phyloP scores from a whole-genome alignment of 2,888 invertebrate genomes.

The Caenorhabditis auriculariae region DNA sequence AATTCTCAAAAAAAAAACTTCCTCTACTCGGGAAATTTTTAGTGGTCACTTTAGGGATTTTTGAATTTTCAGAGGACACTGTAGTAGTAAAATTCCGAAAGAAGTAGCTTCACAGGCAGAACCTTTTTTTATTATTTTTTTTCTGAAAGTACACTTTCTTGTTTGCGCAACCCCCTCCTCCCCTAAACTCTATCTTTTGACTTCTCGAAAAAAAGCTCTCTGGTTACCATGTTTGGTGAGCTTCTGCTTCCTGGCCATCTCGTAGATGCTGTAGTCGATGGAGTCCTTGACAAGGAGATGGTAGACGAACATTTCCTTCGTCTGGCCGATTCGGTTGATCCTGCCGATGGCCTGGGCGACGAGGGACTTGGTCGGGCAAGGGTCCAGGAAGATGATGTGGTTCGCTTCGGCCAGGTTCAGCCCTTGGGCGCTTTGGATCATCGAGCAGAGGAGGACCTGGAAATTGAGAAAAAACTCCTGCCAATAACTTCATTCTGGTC shows the following conservation, averaged over 20 bases:
- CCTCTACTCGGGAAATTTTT: no score
- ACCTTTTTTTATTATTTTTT: constrained; percentile 1
- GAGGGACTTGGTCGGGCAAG: constrained; percentile 75
- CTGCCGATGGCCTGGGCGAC: constrained; percentile 77
- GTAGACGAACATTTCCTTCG: constrained; percentile 74
- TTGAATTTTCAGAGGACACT: no score
- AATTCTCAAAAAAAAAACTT: no score
- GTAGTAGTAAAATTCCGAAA: neutral
- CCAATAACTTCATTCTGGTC: no score
- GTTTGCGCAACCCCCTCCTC: no score
- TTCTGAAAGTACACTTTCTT: neutral
- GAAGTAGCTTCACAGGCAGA: neutral
- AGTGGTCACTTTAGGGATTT: no score
- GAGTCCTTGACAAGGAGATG: constrained; percentile 74
- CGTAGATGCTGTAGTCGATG: constrained; percentile 69
- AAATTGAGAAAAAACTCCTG: no score
- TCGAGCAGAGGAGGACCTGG: constrained; percentile 72
- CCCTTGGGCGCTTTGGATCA: constrained; percentile 76
- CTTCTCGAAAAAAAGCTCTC: constrained; percentile 4
- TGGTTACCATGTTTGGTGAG: neutral
- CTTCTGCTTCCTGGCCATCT: constrained; percentile 4
- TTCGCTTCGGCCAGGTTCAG: constrained; percentile 79
- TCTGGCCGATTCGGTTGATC: constrained; percentile 80
- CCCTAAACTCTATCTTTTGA: neutral
- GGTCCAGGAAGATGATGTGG: constrained; percentile 77